These are phyloP conservation scores for Puffinus mauretanicus DNA, from an alignment of 2,113 vertebrate genomes.

Conservation along the genomic window DNA sequence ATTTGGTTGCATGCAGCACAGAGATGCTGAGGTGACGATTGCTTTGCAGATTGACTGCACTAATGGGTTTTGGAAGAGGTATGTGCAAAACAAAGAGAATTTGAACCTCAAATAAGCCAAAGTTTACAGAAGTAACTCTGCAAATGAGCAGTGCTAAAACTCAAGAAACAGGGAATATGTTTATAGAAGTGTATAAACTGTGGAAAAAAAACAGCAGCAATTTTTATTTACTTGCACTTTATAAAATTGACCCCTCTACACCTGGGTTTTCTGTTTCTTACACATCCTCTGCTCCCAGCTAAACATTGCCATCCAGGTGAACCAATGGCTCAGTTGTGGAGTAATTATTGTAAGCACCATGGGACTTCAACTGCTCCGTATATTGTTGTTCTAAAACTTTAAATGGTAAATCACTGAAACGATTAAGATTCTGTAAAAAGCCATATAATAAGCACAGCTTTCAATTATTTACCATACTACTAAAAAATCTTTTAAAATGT, in stretches of 20 bases:
- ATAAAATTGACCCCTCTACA: neutral
- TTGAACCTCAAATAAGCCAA: neutral
- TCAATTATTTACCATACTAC: neutral
- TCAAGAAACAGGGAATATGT: neutral
- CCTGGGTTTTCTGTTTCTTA: neutral
- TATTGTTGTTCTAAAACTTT: neutral
- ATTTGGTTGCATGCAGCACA: neutral
- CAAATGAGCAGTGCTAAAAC: neutral
- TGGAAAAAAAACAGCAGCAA: neutral
- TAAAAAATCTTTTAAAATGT: constrained; percentile 19
- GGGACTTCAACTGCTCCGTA: neutral
- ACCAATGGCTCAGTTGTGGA: neutral
- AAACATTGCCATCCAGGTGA: neutral
- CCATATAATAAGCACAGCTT: neutral
- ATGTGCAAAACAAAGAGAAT: neutral
- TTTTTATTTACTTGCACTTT: neutral
- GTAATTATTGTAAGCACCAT: neutral
- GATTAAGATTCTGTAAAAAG: constrained; percentile 12
- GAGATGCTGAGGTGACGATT: neutral
- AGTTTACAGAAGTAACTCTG: neutral
- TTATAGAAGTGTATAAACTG: neutral
- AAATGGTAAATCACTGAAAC: neutral
- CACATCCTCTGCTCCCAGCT: neutral
- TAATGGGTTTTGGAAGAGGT: neutral
- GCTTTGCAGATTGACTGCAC: neutral